These are phyloP conservation scores for Drosophila biarmipes DNA, from an alignment of 1,140 invertebrate genomes.

Conservation along the genomic window DNA sequence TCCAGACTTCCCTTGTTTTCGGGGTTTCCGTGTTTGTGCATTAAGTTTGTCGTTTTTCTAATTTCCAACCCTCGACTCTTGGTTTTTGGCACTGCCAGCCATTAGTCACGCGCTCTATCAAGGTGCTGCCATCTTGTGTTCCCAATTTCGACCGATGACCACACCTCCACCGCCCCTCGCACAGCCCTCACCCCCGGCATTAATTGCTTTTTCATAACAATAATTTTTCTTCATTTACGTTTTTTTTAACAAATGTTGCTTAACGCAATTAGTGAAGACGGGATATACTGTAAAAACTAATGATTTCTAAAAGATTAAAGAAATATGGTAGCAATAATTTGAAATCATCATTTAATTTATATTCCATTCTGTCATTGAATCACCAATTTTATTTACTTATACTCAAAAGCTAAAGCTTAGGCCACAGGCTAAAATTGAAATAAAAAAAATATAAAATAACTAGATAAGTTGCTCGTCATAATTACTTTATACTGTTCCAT, in stretches of 20 bases:
- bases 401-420: too few relatives aligned
- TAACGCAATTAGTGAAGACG: slow-evolving; percentile 1
- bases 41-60: slow-evolving; percentile 60
- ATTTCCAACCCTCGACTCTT: slow-evolving; percentile 55
- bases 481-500: too few relatives aligned
- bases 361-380: neutral
- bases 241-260: slow-evolving; percentile 6
- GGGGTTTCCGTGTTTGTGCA: slow-evolving; percentile 62
- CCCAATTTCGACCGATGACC: slow-evolving; percentile 59
- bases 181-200: slow-evolving; percentile 10
- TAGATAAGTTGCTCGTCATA: too few relatives aligned
- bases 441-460: too few relatives aligned
- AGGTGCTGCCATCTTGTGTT: slow-evolving; percentile 71
- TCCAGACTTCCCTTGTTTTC: neutral
- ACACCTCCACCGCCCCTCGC: slow-evolving; percentile 14
- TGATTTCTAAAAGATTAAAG: neutral
- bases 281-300: neutral
- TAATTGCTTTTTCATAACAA: slow-evolving; percentile 70
- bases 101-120: slow-evolving; percentile 76
- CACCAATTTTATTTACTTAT: too few relatives aligned
- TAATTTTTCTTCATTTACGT: slow-evolving; percentile 49
- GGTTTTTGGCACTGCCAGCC: slow-evolving; percentile 24
- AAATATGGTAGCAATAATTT: neutral
- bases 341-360: neutral
- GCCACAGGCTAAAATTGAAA: too few relatives aligned